A percentile compares a stretch with the other conserved stretches of the same genome.
phyloP scores from a whole-genome alignment of 2,797 vertebrate genomes.

The Artibeus lituratus region DNA sequence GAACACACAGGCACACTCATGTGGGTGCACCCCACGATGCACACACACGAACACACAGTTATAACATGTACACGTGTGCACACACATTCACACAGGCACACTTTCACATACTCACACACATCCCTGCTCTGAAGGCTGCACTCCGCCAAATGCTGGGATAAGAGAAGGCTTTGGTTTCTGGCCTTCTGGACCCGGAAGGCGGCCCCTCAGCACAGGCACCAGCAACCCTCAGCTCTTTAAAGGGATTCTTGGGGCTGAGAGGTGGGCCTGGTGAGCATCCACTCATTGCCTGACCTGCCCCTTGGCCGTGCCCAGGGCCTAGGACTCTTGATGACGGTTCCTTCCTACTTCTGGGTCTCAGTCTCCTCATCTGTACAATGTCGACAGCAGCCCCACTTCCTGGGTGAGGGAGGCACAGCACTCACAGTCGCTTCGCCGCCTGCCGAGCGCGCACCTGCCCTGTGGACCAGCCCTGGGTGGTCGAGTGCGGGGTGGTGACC shows the following conservation, averaged over 20 bases:
- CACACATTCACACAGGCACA: not conserved
- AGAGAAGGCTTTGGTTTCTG: not conserved
- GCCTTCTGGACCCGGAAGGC: not conserved
- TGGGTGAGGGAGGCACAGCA: not conserved
- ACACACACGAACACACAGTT: not conserved
- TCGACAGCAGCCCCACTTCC: not conserved
- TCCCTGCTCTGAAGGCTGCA: not conserved
- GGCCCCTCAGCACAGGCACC: fast-evolving
- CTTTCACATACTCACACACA: not conserved
- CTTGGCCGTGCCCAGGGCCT: not conserved
- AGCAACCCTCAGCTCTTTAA: not conserved
- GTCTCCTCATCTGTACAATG: not conserved
- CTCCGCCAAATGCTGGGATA: fast-evolving
- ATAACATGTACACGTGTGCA: not conserved
- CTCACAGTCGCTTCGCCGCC: fast-evolving
- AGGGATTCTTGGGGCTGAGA: not conserved
- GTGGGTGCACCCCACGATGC: too few relatives aligned
- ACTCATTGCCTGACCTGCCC: not conserved
- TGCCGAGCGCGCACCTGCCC: not conserved
- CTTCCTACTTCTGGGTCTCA: not conserved
- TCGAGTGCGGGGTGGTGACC: not conserved
- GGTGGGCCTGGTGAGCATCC: not conserved
- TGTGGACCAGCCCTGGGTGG: not conserved
- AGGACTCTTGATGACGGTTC: not conserved
- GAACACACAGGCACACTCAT: too few relatives aligned